phyloP scores from a whole-genome alignment of 1,140 invertebrate genomes.

The Sipha flava region DNA sequence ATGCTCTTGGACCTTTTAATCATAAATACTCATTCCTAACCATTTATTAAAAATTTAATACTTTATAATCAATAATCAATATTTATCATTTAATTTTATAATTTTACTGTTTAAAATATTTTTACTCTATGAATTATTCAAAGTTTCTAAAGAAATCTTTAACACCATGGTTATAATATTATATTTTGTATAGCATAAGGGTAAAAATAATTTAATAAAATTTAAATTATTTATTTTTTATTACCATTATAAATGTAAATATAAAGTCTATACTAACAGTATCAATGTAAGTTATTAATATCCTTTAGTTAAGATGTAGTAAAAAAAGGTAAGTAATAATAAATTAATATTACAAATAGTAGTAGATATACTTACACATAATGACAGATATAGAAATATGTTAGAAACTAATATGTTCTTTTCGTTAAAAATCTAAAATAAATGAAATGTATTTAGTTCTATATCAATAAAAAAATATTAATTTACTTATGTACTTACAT shows the following conservation, averaged over 20 bases:
- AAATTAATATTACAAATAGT: background rate
- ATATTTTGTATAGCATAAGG: constrained; percentile 18
- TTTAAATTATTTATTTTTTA: constrained; percentile 11
- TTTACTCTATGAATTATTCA: constrained; percentile 1
- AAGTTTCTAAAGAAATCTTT: background rate
- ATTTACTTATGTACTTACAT: background rate
- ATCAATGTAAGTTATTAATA: background rate
- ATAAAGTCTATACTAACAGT: background rate
- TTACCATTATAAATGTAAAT: constrained; percentile 16
- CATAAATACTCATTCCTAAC: no score
- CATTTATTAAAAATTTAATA: no score
- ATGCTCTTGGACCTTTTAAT: no score
- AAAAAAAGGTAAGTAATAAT: background rate
- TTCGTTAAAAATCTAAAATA: background rate
- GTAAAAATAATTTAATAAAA: constrained; percentile 15
- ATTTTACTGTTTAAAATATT: background rate
- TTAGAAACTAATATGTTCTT: background rate
- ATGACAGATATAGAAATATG: background rate
- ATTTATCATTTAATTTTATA: background rate
- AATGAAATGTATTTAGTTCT: background rate
- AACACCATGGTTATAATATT: constrained; percentile 11
- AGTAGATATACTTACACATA: background rate
- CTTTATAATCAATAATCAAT: no score
- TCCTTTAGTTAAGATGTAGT: background rate
- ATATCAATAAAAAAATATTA: background rate